Evolutionary conservation across 2,113 vertebrate genomes (phyloP).

Genomic region (Labeo catla): DNA sequence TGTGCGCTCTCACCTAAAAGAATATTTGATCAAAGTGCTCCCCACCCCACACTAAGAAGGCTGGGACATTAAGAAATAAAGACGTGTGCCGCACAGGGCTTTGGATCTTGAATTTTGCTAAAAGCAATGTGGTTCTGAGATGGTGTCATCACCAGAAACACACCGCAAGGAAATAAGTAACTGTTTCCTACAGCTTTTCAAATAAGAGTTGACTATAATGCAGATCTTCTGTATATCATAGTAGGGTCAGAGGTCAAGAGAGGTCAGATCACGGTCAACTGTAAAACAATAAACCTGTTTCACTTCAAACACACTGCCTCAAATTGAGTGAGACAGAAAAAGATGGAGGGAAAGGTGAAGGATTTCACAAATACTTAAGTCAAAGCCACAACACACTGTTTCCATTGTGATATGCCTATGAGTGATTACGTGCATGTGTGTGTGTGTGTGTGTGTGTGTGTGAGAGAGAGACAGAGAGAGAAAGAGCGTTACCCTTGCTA

Average conservation of each 20-base stretch:
- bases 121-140: background rate
- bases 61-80: slow-evolving; percentile 15
- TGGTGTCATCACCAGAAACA: background rate
- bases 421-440: background rate
- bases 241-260: background rate
- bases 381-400: slow-evolving; percentile 24
- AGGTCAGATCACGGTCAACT: background rate
- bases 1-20: slow-evolving; percentile 24
- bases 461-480: background rate
- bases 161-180: background rate
- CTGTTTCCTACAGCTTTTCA: background rate
- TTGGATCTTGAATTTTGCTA: slow-evolving; percentile 3
- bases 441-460: background rate
- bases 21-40: slow-evolving; percentile 57
- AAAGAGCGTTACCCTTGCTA: background rate
- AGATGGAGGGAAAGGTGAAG: background rate
- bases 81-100: background rate
- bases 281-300: slow-evolving; percentile 13
- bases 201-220: too few species aligned
- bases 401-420: background rate
- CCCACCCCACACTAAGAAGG: slow-evolving; percentile 12
- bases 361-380: slow-evolving; percentile 3
- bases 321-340: background rate
- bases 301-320: slow-evolving; percentile 1
- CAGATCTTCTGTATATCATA: background rate